phyloP scores from a whole-genome alignment of 2,888 invertebrate genomes.

The Megastigmus dorsalis region DNA sequence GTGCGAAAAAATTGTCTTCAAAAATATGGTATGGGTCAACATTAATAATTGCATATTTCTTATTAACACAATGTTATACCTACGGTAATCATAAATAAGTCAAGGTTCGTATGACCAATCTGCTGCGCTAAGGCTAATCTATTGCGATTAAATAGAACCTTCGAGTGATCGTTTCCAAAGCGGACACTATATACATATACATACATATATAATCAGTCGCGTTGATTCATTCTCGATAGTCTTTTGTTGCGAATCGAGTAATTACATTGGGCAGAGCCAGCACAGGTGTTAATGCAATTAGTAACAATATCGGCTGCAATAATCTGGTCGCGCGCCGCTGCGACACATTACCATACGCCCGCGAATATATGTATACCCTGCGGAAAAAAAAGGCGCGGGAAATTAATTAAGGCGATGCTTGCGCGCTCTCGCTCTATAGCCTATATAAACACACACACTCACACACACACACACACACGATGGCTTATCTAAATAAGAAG shows the following conservation, averaged over 20 bases:
- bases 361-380: slow-evolving; percentile 51
- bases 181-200: no score
- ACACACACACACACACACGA: slow-evolving; percentile 56
- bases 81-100: no score
- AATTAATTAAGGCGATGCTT: slow-evolving; percentile 68
- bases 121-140: no score
- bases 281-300: slow-evolving; percentile 47
- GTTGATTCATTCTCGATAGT: not conserved
- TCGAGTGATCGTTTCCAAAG: no score
- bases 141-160: no score
- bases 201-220: no score
- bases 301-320: slow-evolving; percentile 52
- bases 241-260: slow-evolving; percentile 29
- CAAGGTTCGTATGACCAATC: no score
- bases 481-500: slow-evolving; percentile 68
- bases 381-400: slow-evolving; percentile 55
- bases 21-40: no score
- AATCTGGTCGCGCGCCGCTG: slow-evolving; percentile 48
- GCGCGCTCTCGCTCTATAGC: slow-evolving; percentile 15
- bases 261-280: slow-evolving; percentile 4
- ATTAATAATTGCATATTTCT: no score
- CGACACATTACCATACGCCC: slow-evolving; percentile 52
- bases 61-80: no score
- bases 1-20: no score
- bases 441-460: no score